Percentiles rank a stretch among this genome's conserved stretches.
These are phyloP conservation scores for Papilio gigon DNA, from an alignment of 2,888 invertebrate species.

Conservation along the genomic window DNA sequence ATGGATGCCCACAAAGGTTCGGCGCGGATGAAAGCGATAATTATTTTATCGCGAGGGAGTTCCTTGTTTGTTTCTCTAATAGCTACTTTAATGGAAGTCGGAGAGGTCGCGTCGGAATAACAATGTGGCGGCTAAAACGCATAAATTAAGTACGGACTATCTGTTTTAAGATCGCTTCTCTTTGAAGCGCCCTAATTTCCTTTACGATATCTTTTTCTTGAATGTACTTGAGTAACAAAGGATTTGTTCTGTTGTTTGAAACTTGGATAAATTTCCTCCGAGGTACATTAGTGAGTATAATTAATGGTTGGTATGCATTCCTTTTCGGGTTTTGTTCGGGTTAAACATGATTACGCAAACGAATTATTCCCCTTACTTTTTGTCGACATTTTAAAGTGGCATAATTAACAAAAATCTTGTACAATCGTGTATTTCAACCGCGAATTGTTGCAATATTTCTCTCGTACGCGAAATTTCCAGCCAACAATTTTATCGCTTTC, in stretches of 20 bases:
- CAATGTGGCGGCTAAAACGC: slow-evolving; percentile 63
- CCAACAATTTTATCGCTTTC: not conserved
- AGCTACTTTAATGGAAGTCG: slow-evolving; percentile 76
- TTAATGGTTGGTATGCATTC: slow-evolving; percentile 12
- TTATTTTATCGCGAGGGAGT: slow-evolving; percentile 78
- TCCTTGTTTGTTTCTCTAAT: slow-evolving; percentile 82
- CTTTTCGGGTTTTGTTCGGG: not conserved
- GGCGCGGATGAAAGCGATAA: slow-evolving; percentile 77
- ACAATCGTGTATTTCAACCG: slow-evolving; percentile 8
- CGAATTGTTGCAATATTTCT: slow-evolving; percentile 7
- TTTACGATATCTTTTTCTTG: slow-evolving; percentile 39
- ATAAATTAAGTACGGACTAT: slow-evolving; percentile 69
- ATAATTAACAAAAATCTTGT: slow-evolving; percentile 14
- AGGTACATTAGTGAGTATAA: slow-evolving; percentile 14
- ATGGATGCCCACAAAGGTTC: slow-evolving; percentile 57
- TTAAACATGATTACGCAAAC: not conserved
- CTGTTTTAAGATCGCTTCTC: slow-evolving; percentile 55
- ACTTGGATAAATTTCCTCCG: slow-evolving; percentile 8
- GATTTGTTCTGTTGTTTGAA: slow-evolving; percentile 30
- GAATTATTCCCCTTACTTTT: not conserved
- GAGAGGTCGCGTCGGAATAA: slow-evolving; percentile 62
- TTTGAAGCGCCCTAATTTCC: slow-evolving; percentile 48
- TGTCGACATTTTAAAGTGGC: not conserved
- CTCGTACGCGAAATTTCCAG: not conserved
- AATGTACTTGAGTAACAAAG: slow-evolving; percentile 34